Evolutionary conservation across 2,113 vertebrate genomes (phyloP).

Genomic region (Sceloporus tristichus): DNA sequence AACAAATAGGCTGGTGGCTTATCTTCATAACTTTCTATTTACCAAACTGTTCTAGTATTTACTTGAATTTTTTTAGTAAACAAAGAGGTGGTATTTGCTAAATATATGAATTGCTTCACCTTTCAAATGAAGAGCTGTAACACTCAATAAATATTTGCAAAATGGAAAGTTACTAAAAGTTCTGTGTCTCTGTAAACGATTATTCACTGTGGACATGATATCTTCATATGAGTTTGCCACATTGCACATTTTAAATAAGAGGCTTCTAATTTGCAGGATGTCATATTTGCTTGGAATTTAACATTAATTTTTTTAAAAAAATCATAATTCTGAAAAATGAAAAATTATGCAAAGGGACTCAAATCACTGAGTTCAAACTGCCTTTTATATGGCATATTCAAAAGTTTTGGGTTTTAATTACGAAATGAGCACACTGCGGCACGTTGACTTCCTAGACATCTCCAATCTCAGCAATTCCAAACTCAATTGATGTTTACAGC

Average conservation of each 20-base stretch:
- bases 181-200: not conserved
- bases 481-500: not conserved
- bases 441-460: constrained; percentile 28
- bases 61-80: not conserved
- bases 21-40: constrained; percentile 22
- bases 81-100: constrained; percentile 39
- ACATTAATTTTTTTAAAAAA: constrained; percentile 13
- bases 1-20: not conserved
- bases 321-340: not conserved
- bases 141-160: constrained; percentile 36
- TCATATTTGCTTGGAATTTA: constrained; percentile 6
- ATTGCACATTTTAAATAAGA: constrained; percentile 23
- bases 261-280: not conserved
- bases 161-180: constrained; percentile 25
- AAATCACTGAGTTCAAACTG: constrained; percentile 29
- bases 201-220: not conserved
- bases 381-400: not conserved
- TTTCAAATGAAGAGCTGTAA: constrained; percentile 30
- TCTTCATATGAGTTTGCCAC: constrained; percentile 27
- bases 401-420: constrained; percentile 31
- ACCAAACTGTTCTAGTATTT: constrained; percentile 12
- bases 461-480: constrained; percentile 30
- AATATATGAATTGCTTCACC: constrained; percentile 7
- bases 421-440: constrained; percentile 7
- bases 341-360: not conserved